Conservation (phyloP, 2,113 vertebrate species). For the Nestor notabilis region DNA sequence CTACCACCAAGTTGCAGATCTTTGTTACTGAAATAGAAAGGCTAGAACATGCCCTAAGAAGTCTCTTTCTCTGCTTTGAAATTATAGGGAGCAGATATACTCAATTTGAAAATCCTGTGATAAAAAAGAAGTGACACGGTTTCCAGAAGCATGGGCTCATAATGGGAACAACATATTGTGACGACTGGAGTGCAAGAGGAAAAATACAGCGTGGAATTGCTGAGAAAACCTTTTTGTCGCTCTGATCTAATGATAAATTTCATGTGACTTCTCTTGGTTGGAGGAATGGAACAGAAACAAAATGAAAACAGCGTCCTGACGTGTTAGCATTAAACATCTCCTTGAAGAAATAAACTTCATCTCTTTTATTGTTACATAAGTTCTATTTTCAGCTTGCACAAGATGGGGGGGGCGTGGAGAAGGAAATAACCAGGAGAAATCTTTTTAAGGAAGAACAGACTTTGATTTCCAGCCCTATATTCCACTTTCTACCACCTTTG, state of each 20-base stretch:
- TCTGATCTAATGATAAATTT: background rate
- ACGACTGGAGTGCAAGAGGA: background rate
- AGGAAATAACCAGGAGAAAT: background rate
- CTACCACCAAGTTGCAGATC: constrained; percentile 8
- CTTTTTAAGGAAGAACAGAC: background rate
- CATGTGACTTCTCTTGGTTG: background rate
- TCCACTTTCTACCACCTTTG: background rate
- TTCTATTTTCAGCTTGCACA: background rate
- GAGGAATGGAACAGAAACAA: constrained; percentile 3
- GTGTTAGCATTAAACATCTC: background rate
- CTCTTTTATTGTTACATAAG: constrained; percentile 9
- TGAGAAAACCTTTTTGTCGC: constrained; percentile 5
- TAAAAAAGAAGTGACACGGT: background rate
- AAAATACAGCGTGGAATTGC: background rate
- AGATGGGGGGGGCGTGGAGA: background rate
- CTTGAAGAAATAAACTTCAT: background rate
- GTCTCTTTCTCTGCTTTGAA: background rate
- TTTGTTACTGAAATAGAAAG: constrained; percentile 34
- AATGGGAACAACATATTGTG: background rate
- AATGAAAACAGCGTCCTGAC: background rate
- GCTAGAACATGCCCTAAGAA: constrained; percentile 38
- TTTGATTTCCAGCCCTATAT: background rate
- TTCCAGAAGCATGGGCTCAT: background rate
- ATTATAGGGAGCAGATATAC: background rate
- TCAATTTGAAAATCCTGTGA: background rate